Base-by-base conservation (phyloP, 2,113 vertebrate genomes). In the Chunga burmeisteri region DNA sequence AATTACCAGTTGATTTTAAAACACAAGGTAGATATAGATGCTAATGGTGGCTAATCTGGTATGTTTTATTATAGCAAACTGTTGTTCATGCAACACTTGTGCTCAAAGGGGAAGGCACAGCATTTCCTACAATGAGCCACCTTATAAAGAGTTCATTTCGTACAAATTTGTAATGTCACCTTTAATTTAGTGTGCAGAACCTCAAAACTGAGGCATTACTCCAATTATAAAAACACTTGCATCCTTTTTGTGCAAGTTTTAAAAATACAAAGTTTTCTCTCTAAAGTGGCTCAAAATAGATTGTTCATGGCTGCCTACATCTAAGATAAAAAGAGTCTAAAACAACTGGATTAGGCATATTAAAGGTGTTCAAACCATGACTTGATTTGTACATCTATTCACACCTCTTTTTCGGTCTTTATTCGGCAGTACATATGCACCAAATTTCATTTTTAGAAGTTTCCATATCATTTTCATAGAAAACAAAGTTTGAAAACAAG, bases 401-500 rank as follows among this genome's bases (percentile, higher is more conserved):
- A 98, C 98, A 98, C 97, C 98, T 98, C 98, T 98, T 98, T 98
- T 97, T 98, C 98, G 97, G 98, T 98, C 98, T 98, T 98, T 98
- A 98, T 97, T 99, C 98, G 98, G 99, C 98, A 99, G 98, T 99
- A 99, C 98, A 98, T 99, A 99, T 99, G 99, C 99, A 98, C 98
- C 98, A 99, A 99, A 99, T 99, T 98, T 97, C 97, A 96, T 97
- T 98, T 96, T 98, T 98, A 98, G 98, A 99, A 98, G 98, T 99
- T 98, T 99, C 98, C 98, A 98, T 98, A 98, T 98, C 98, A 98
- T 99, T 98, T 99, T 98, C 98, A 99, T 98, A 98, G 98, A 99
- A 99, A 99, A 98, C 98, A 99, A 98, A 98, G 97, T 98, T 96
- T 98, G 98, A 98, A 98, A 98, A 99, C 98, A 99, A 99, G 98